Evolutionary conservation across 1,140 invertebrate species (phyloP).

Genomic region (Rhizoglyphus robini): DNA sequence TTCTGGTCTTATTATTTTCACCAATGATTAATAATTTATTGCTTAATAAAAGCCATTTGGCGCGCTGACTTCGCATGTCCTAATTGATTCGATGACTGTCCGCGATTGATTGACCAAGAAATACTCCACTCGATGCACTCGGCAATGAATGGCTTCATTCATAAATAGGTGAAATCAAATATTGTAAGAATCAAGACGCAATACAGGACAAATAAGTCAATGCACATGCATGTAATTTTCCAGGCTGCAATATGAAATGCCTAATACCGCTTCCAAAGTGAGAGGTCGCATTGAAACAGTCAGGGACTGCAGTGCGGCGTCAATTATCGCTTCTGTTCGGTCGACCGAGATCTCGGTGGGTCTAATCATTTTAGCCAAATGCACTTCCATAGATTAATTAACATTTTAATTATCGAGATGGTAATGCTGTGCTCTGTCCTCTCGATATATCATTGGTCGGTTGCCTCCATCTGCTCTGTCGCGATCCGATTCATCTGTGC

Average conservation of each 20-base stretch:
- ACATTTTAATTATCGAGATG: conserved; percentile 6
- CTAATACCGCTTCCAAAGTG: conserved; percentile 21
- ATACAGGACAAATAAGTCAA: not conserved
- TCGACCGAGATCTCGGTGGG: not conserved
- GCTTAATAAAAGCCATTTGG: no score
- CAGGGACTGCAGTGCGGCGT: no score
- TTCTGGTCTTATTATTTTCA: no score
- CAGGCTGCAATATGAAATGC: not conserved
- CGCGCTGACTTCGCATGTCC: conserved; percentile 9
- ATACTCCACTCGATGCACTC: not conserved
- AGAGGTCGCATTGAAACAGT: not conserved
- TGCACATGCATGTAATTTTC: not conserved
- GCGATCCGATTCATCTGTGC: no score
- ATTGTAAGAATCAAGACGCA: not conserved
- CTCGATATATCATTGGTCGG: no score
- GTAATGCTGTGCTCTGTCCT: no score
- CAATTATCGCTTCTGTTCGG: conserved; percentile 7
- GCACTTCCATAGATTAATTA: not conserved
- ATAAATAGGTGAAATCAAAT: not conserved
- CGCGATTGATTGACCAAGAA: not conserved
- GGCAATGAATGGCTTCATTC: not conserved
- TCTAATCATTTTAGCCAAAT: conserved; percentile 1
- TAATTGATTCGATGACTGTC: conserved; percentile 1
- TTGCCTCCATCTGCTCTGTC: no score
- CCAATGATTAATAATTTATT: no score